A percentile compares a stretch with the other conserved stretches of the same genome.
Conservation (phyloP, 2,888 invertebrate species). For the Stenodema calcarata region DNA sequence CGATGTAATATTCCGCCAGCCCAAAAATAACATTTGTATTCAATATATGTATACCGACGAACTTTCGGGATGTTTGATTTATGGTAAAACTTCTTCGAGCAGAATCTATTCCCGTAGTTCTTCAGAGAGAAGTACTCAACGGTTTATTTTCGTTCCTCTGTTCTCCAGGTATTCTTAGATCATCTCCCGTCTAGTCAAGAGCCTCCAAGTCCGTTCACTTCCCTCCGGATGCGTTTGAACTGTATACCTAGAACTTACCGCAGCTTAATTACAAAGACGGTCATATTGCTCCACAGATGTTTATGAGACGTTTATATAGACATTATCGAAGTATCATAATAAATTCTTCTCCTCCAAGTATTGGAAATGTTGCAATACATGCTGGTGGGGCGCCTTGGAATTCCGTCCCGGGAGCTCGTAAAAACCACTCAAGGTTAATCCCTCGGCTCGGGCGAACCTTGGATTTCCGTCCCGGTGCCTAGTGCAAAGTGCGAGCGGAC, state of each 20-base stretch:
- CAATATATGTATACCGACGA: neutral
- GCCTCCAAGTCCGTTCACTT: neutral
- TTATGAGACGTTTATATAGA: no score
- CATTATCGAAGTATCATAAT: no score
- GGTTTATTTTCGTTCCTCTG: constrained; percentile 7
- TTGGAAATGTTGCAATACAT: no score
- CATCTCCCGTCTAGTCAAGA: constrained; percentile 26
- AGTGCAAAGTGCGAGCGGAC: no score
- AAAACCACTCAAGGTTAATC: no score
- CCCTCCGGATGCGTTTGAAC: neutral
- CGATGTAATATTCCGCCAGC: neutral
- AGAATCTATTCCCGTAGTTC: constrained; percentile 7
- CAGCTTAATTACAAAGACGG: neutral
- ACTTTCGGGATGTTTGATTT: neutral
- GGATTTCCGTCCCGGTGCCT: no score
- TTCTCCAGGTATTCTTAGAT: constrained; percentile 32
- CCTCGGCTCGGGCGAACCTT: no score
- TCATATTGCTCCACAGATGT: no score
- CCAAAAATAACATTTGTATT: neutral
- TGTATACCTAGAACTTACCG: neutral
- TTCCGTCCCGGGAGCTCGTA: no score
- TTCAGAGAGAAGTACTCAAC: constrained; percentile 13
- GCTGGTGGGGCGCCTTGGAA: no score
- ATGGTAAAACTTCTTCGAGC: neutral
- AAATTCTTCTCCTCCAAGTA: no score